These are phyloP conservation scores for Diadromus collaris DNA, from an alignment of 2,888 invertebrate species.

Conservation along the genomic window DNA sequence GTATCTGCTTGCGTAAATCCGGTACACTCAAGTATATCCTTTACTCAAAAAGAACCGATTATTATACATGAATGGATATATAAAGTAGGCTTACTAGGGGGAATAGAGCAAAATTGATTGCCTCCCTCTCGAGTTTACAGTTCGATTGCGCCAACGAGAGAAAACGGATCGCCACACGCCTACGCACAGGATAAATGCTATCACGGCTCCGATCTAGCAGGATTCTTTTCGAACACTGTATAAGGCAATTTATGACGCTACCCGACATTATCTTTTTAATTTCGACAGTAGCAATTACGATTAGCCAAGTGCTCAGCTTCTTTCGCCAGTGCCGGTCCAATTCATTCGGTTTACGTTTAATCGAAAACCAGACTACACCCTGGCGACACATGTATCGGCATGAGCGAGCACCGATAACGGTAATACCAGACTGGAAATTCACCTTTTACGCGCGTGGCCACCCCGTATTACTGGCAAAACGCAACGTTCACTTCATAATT, in stretches of 20 bases:
- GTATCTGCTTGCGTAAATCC: constrained; percentile 7
- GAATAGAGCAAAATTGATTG: not conserved
- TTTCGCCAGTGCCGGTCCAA: constrained; percentile 9
- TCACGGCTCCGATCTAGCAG: not conserved
- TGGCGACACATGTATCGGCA: not conserved
- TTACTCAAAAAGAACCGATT: constrained; percentile 16
- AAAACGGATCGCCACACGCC: constrained; percentile 1
- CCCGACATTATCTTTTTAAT: constrained; percentile 25
- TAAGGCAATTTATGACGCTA: constrained; percentile 4
- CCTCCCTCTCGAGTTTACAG: not conserved
- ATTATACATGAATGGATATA: constrained; percentile 10
- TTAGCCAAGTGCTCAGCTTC: constrained; percentile 16
- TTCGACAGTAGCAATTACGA: constrained; percentile 41
- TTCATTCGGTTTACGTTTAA: constrained; percentile 45
- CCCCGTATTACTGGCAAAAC: not conserved
- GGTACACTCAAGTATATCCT: not conserved
- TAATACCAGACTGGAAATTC: not conserved
- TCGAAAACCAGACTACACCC: constrained; percentile 5
- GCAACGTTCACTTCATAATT: not conserved
- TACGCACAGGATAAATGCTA: constrained; percentile 28
- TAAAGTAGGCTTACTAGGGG: not conserved
- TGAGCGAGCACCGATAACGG: not conserved
- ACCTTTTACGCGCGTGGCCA: not conserved
- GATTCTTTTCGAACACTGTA: constrained; percentile 1
- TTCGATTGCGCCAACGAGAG: not conserved